Percentiles rank a stretch among this genome's conserved stretches.
phyloP scores from a whole-genome alignment of 2,888 invertebrate species.

The Sacculina carcini region DNA sequence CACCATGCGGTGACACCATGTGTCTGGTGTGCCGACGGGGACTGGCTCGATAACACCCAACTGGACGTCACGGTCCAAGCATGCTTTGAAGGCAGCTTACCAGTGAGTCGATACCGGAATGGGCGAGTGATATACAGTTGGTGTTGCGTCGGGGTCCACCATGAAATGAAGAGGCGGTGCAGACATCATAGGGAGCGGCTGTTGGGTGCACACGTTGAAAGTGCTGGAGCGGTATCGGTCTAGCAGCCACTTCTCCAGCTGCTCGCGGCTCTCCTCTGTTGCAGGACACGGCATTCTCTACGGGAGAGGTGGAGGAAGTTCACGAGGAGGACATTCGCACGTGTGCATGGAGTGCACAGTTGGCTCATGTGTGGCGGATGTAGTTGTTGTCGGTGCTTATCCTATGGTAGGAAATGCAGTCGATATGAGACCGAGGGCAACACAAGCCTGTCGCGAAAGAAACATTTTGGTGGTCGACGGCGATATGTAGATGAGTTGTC shows the following conservation, averaged over 20 bases:
- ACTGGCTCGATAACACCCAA: background rate
- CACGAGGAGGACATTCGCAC: background rate
- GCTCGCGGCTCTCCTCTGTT: slow-evolving; percentile 2
- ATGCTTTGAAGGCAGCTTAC: slow-evolving; percentile 4
- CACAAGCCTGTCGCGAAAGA: slow-evolving; percentile 3
- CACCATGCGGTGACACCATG: slow-evolving; percentile 5
- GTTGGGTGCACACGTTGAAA: slow-evolving; percentile 4
- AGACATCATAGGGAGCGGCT: slow-evolving; percentile 3
- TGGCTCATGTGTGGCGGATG: background rate
- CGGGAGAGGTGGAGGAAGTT: slow-evolving; percentile 5
- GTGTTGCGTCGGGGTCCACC: slow-evolving; percentile 4
- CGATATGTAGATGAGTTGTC: slow-evolving; percentile 3
- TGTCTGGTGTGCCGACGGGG: background rate
- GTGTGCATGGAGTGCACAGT: background rate
- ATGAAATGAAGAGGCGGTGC: slow-evolving; percentile 1
- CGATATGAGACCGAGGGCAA: slow-evolving; percentile 6
- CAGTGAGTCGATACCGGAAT: slow-evolving; percentile 6
- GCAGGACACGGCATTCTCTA: slow-evolving; percentile 2
- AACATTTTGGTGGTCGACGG: slow-evolving; percentile 6
- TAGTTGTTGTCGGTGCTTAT: background rate
- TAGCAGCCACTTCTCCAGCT: slow-evolving; percentile 3
- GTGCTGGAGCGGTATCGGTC: slow-evolving; percentile 2
- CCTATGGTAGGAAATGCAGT: slow-evolving; percentile 6
- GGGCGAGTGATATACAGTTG: slow-evolving; percentile 4
- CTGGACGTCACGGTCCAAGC: slow-evolving; percentile 3